Base-by-base conservation (phyloP, 2,888 invertebrate genomes). In the Pachliopta kotzebuea region DNA sequence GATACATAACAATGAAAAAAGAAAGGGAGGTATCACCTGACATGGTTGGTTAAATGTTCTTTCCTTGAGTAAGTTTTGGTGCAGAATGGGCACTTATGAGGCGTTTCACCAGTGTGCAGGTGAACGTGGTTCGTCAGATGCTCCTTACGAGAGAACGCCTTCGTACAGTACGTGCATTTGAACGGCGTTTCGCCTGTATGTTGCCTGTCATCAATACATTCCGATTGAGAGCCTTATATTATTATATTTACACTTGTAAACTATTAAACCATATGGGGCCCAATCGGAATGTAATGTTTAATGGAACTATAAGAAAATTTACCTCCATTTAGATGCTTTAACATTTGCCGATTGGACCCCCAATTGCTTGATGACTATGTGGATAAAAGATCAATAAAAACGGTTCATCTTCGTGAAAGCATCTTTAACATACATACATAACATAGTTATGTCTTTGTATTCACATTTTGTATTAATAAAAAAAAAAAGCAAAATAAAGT, bases 71-170 rank as follows among this genome's bases (percentile, higher is more conserved):
- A 95, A 23, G 95, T 94, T 79, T 95, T 94, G 77, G 94, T 94
- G 79, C 95, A 95, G 85, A 94, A 95, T 69, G 95, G 94, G 79
- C 95, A 95, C 74, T 95, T 93, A 81, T 95, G 95, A 23, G 95
- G 95, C 56, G 95, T 95, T 84, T 95, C 95, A 18, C 95, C 93
- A 9, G 94, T 94, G 78, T 94, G 94, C 60, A 96, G 95, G 92
- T 96, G 95, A 78, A 96, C 95, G 89, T 96, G 96, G 90, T 96
- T 96, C 87, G 95, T 96, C 79, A 96, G 95, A 83, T 97, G 96
- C 88, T 96, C 96, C 90, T 96, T 96, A 77, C 96, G 93, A 68
- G 96, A 96, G 86, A 92, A 92, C 69, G 92, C 87, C 79, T 90
- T 90, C 66, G 90, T 75, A 75, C 90, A 96, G 90, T 93, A 96